Evolutionary conservation across 2,113 vertebrate species (phyloP), one percentile per base, ranked within the genome.

Genomic region (Sebastes fasciatus): DNA sequence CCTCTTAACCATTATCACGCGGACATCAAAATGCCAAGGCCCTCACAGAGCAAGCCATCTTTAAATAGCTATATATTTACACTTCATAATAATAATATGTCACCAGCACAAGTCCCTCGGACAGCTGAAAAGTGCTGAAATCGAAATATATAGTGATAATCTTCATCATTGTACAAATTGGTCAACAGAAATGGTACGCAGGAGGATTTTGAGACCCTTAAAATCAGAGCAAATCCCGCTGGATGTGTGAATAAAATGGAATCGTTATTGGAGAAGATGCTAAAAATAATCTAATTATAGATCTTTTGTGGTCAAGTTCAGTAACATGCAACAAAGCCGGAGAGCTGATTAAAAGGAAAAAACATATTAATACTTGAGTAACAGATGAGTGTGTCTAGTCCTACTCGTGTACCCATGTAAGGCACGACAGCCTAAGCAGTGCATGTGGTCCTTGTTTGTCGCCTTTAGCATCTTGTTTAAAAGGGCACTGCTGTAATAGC

Each of bases 1-100:
- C 95, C 93, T 93, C 87, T 93, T 82, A 64, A 85, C 79, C 58
- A 66, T 79, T 60, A 87, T 83, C 82, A 87, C 70, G 58, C 66
- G 54, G 86, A 81, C 81, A 80, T 46, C 83, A 64, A 80, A 74
- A 79, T 2, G 62, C 34, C 65, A 79, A 62, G 69, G 79, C 76
- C 89, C 83, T 84, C 73, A 42, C 57, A 34, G 69, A 86, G 74
- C 51, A n/a, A 69, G 55, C 68, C 45, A 55, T 69, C 74, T 86
- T 86, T 79, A 88, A 86, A 90, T 80, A 77, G 82, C 71, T 77
- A 61, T 83, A 62, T 80, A 89, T 85, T 75, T 91, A 89, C 81
- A 88, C 67, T 86, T 90, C 73, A 76, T 80, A 84, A 65, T 13
- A 11, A 55, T 55, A 12, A 8, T 43, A 81, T 48, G 55, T 77